Percentiles rank a stretch among this genome's conserved stretches.
These are phyloP conservation scores for Melitaea athalia DNA, from an alignment of 2,888 invertebrate species.

Conservation along the genomic window DNA sequence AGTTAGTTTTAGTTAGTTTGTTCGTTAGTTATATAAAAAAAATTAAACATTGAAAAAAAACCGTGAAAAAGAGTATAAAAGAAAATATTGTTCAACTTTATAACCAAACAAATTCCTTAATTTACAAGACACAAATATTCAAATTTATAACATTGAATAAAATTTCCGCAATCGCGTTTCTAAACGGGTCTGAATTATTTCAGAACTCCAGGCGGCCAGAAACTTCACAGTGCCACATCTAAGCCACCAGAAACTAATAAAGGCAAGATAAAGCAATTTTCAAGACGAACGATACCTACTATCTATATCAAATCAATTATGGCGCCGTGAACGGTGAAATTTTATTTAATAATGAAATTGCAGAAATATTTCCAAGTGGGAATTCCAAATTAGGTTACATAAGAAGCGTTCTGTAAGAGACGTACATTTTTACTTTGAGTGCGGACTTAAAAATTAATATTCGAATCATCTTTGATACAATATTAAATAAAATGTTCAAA, in stretches of 20 bases:
- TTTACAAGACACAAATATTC: background rate
- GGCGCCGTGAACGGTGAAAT: slow-evolving; percentile 12
- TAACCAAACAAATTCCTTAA: background rate
- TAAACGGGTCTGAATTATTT: slow-evolving; percentile 27
- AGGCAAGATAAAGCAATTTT: slow-evolving; percentile 24
- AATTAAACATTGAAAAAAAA: too few relatives aligned
- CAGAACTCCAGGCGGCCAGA: slow-evolving; percentile 22
- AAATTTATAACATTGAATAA: background rate
- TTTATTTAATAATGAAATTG: slow-evolving; percentile 18
- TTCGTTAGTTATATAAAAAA: too few relatives aligned
- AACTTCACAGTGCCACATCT: slow-evolving; percentile 22
- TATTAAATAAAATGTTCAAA: slow-evolving; percentile 9
- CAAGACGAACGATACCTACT: background rate
- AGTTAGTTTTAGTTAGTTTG: too few relatives aligned
- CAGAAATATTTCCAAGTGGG: slow-evolving; percentile 7
- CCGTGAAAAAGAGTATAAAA: too few relatives aligned
- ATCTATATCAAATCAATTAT: slow-evolving; percentile 19
- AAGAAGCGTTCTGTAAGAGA: slow-evolving; percentile 11
- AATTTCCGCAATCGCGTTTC: background rate
- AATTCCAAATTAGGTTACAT: slow-evolving; percentile 21
- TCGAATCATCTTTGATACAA: slow-evolving; percentile 15
- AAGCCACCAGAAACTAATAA: slow-evolving; percentile 33
- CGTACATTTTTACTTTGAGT: slow-evolving; percentile 18
- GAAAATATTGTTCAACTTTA: background rate
- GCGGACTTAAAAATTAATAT: slow-evolving; percentile 12